Evolutionary conservation across 2,888 invertebrate species (phyloP).

Genomic region (Nebria brevicollis): DNA sequence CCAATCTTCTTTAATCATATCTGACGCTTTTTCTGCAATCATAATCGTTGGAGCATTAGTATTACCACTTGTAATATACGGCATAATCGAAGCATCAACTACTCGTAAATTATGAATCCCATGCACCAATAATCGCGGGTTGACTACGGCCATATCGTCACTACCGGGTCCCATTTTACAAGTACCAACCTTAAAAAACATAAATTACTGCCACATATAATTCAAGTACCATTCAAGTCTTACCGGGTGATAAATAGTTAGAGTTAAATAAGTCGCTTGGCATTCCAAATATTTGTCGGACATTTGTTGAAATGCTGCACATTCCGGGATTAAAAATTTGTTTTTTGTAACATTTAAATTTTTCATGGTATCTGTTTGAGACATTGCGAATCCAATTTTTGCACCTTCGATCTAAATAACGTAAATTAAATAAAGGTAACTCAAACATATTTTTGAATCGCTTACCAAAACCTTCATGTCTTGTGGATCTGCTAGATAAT

Average conservation of each 20-base stretch:
- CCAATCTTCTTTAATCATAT: conserved; percentile 84
- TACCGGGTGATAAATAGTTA: conserved; percentile 85
- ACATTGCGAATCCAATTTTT: conserved; percentile 72
- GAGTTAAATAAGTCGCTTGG: conserved; percentile 76
- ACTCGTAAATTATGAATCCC: conserved; percentile 77
- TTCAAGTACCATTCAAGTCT: conserved; percentile 59
- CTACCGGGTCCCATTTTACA: conserved; percentile 72
- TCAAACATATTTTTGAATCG: conserved; percentile 42
- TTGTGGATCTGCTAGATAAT: conserved; percentile 79
- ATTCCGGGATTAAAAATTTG: conserved; percentile 73
- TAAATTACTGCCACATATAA: neutral
- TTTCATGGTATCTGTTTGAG: conserved; percentile 70
- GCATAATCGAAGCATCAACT: conserved; percentile 87
- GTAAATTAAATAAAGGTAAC: neutral
- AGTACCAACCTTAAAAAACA: conserved; percentile 62
- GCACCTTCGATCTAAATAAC: conserved; percentile 75
- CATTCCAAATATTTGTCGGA: conserved; percentile 84
- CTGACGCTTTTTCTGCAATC: conserved; percentile 85
- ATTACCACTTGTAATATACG: conserved; percentile 80
- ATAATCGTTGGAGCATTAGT: conserved; percentile 85
- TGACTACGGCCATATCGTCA: conserved; percentile 57
- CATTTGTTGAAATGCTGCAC: conserved; percentile 69
- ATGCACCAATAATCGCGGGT: conserved; percentile 62
- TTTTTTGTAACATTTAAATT: conserved; percentile 73
- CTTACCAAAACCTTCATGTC: conserved; percentile 79